Percentiles rank a stretch among this genome's conserved stretches.
These are phyloP conservation scores for Pangasius macronema DNA, from an alignment of 2,797 vertebrate species.

Conservation along the genomic window DNA sequence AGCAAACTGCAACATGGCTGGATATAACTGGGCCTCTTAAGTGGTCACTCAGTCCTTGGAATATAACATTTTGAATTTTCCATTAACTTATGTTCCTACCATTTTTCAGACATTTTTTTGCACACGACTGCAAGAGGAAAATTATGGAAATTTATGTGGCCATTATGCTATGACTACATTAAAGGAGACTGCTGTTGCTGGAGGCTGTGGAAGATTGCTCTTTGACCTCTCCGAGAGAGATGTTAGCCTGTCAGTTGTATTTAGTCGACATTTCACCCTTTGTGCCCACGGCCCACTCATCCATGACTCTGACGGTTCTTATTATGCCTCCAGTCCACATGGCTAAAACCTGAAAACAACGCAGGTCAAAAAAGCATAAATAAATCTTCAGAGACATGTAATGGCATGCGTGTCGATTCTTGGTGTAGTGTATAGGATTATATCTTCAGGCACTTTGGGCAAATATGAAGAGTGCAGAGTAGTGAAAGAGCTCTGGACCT, in stretches of 20 bases:
- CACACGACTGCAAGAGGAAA: slow-evolving; percentile 23
- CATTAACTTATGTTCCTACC: neutral
- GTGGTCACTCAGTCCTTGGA: neutral
- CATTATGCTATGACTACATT: slow-evolving; percentile 41
- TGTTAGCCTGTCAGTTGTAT: slow-evolving; percentile 61
- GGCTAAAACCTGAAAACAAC: slow-evolving; percentile 56
- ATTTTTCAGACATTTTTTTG: neutral
- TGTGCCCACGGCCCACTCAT: slow-evolving; percentile 57
- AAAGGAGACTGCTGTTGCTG: slow-evolving; percentile 30
- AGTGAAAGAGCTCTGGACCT: neutral
- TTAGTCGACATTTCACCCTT: slow-evolving; percentile 57
- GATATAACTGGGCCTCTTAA: neutral
- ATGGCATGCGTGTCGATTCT: neutral
- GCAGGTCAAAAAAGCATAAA: slow-evolving; percentile 55
- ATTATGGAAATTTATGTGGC: slow-evolving; percentile 52
- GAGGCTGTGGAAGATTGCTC: slow-evolving; percentile 45
- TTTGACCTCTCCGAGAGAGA: slow-evolving; percentile 53
- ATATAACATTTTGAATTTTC: neutral
- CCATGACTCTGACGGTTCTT: slow-evolving; percentile 56
- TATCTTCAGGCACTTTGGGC: neutral
- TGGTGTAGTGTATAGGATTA: neutral
- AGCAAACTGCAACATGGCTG: neutral
- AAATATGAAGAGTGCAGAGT: slow-evolving; percentile 13
- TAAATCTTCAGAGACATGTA: slow-evolving; percentile 31
- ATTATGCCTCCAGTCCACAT: slow-evolving; percentile 59